Base-by-base conservation (phyloP, 2,797 vertebrate species). In the Vipera ursinii region DNA sequence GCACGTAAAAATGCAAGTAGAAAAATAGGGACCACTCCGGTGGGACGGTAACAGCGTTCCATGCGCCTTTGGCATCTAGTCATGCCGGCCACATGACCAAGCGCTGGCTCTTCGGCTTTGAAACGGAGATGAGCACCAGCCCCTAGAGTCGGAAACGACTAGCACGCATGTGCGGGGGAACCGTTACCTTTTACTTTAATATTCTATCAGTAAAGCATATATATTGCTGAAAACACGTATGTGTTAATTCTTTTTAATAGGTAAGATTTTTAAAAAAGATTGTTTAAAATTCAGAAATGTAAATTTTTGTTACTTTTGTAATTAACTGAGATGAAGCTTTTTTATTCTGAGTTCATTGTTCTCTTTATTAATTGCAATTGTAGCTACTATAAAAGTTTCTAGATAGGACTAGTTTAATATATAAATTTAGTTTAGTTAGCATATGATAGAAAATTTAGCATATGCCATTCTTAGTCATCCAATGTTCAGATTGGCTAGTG, bases 391-490 rank as follows among this genome's bases (percentile, higher is more conserved):
- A 44, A 55, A 53, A 57, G 51, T 63, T 89, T 48, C 38, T 91
- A 4, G n/a, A n/a, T 13, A 88, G 82, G 7, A 53, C 44, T 86
- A 48, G 38, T 82, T 82, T 82, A 82, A 82, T 82, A 12, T 48
- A 48, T 82, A 17, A 38, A 73, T 73, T 73, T 73, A 69, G 9
- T 59, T 86, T 82, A 53, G 20, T 63, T 65, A 89, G 13, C 7
- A 91, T 94, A 24, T 28, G 28, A 32, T 89, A 22, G 63, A 12
- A 20, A 22, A 90, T 88, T 82, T 87, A 0, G 59, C 91, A 91
- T 96, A 15, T 86, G 89, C 87, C 91, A 20, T 88, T 91, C 4
- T 92, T 82, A 95, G 92, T 57, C 89, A 93, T 88, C 28, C 22
- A 48, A 44, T 53, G 48, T 32, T 93, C 60, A 92, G 56, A 59